Evolutionary conservation across 1,140 invertebrate genomes (phyloP).

Genomic region (Dendrolimus kikuchii): DNA sequence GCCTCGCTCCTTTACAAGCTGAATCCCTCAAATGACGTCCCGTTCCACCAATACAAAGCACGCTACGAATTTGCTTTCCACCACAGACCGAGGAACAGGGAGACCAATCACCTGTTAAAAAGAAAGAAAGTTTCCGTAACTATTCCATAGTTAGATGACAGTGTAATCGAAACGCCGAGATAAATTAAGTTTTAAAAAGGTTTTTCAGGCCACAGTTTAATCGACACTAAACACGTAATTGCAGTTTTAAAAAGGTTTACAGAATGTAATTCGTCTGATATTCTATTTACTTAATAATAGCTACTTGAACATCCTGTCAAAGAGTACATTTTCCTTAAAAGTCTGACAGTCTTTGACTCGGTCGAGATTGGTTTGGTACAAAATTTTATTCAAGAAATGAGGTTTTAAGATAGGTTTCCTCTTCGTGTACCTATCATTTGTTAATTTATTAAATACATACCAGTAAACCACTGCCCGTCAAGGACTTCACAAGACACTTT

Average conservation of each 20-base stretch:
- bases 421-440: too few species aligned
- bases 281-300: too few species aligned
- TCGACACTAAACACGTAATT: too few species aligned
- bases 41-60: constrained; percentile 53
- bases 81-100: constrained; percentile 41
- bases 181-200: too few species aligned
- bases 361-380: too few species aligned
- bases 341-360: too few species aligned
- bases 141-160: not conserved
- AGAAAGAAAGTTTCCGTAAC: constrained; percentile 5
- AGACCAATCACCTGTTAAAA: constrained; percentile 51
- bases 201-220: too few species aligned
- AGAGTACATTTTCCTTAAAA: not conserved
- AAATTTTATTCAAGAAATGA: too few species aligned
- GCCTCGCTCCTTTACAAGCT: constrained; percentile 34
- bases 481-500: constrained; percentile 69
- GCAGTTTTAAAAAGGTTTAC: too few species aligned
- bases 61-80: constrained; percentile 49
- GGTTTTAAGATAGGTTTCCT: too few species aligned
- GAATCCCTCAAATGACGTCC: constrained; percentile 47
- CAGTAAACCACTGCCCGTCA: constrained; percentile 75
- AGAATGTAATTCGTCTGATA: too few species aligned
- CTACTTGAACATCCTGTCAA: not conserved
- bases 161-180: too few species aligned
- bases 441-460: constrained; percentile 22